A percentile compares a stretch with the other conserved stretches of the same genome.
phyloP scores from a whole-genome alignment of 2,113 vertebrate genomes.

The Gasterosteus nipponicus region DNA sequence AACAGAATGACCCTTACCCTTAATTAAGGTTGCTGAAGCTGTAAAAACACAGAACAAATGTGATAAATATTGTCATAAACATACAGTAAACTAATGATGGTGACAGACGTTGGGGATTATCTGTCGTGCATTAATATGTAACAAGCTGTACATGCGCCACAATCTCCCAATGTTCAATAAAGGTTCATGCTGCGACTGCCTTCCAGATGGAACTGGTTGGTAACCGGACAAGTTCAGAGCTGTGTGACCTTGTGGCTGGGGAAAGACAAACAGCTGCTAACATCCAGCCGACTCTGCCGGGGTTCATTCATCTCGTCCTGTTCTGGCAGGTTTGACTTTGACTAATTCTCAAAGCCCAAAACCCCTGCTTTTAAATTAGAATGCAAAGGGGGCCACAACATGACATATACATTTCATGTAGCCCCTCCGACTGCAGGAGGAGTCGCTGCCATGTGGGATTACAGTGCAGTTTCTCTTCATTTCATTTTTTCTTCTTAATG shows the following conservation, averaged over 20 bases:
- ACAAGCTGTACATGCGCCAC: constrained; percentile 6
- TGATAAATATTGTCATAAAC: constrained; percentile 1
- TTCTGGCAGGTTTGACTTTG: constrained; percentile 65
- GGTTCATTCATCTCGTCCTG: constrained; percentile 63
- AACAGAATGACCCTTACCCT: not conserved
- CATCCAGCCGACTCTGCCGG: constrained; percentile 17
- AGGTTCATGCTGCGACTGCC: constrained; percentile 17
- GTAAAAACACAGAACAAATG: not conserved
- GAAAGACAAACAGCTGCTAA: constrained; percentile 72
- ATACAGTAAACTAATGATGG: not conserved
- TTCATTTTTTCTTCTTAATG: not conserved
- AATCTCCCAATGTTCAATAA: constrained; percentile 27
- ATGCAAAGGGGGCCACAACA: not conserved
- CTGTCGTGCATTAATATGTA: constrained; percentile 27
- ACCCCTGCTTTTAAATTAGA: constrained; percentile 12
- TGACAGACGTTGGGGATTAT: constrained; percentile 10
- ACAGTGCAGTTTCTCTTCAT: not conserved
- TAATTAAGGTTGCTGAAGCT: not conserved
- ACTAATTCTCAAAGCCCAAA: constrained; percentile 9
- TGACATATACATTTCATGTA: constrained; percentile 17
- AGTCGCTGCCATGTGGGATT: constrained; percentile 9
- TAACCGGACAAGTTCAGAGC: constrained; percentile 10
- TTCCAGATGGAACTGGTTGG: constrained; percentile 67
- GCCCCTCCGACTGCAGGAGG: constrained; percentile 46
- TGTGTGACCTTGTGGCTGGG: constrained; percentile 69